Evolutionary conservation across 2,113 vertebrate genomes (phyloP).

Genomic region (Siphamia tubifer): DNA sequence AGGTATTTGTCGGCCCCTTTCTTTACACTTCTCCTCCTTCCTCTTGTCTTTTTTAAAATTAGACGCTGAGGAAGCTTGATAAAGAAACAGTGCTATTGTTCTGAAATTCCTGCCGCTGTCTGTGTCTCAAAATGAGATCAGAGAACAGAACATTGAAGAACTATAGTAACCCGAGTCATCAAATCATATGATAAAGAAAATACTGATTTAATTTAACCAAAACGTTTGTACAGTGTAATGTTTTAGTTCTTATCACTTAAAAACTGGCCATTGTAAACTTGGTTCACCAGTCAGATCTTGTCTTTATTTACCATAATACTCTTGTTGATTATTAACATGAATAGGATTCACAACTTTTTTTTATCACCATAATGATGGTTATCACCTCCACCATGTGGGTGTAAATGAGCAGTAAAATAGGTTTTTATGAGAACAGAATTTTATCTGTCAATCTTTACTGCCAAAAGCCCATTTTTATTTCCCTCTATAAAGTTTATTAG

Average conservation of each 20-base stretch:
- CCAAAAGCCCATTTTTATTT: neutral
- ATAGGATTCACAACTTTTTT: no score
- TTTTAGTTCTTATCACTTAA: neutral
- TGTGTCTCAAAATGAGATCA: conserved; percentile 26
- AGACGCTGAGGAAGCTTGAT: conserved; percentile 63
- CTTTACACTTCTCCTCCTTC: conserved; percentile 28
- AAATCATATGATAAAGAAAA: neutral
- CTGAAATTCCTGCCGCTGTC: conserved; percentile 43
- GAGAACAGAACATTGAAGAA: neutral
- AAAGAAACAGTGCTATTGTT: conserved; percentile 65
- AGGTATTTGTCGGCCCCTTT: conserved; percentile 21
- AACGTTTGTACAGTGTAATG: neutral
- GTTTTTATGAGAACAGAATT: neutral
- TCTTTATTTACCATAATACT: neutral
- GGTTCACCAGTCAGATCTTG: neutral
- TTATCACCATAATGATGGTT: neutral
- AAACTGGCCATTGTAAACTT: no score
- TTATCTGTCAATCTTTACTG: neutral
- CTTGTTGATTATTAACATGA: no score
- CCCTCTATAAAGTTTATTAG: conserved; percentile 2
- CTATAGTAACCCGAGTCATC: neutral
- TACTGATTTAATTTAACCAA: neutral
- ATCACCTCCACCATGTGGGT: neutral
- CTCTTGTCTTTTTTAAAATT: conserved; percentile 63
- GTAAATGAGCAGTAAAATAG: conserved; percentile 17